Conservation (phyloP, 2,888 invertebrate species). For the Cheilosia pagana region DNA sequence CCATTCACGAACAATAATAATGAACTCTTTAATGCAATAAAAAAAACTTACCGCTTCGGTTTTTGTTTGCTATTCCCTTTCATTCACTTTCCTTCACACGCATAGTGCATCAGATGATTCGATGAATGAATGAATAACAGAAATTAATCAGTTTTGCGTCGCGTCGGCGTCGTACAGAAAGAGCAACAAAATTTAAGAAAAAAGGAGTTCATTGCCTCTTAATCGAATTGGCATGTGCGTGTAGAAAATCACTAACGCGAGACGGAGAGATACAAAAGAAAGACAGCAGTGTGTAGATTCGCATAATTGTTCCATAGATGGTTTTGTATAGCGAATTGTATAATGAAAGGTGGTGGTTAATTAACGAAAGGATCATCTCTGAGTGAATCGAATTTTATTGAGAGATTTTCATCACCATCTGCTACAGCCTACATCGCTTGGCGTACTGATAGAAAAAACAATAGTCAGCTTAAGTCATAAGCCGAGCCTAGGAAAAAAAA, state of each 20-base stretch:
- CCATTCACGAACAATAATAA: neutral
- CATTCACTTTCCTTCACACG: neutral
- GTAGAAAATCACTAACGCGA: neutral
- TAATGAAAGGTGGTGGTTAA: too few relatives aligned
- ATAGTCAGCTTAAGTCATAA: too few relatives aligned
- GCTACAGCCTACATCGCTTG: too few relatives aligned
- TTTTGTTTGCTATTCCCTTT: neutral
- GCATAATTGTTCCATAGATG: too few relatives aligned
- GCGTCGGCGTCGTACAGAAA: neutral
- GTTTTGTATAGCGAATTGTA: too few relatives aligned
- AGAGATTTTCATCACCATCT: too few relatives aligned
- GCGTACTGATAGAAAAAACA: too few relatives aligned
- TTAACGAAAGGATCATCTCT: too few relatives aligned
- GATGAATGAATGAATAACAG: slow-evolving; percentile 9
- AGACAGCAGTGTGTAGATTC: neutral
- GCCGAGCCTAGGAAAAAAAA: too few relatives aligned
- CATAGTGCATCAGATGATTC: neutral
- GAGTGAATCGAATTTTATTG: too few relatives aligned
- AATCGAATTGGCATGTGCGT: slow-evolving; percentile 1
- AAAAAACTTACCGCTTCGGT: neutral
- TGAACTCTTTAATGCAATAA: neutral
- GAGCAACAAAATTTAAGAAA: neutral
- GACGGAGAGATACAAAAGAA: neutral
- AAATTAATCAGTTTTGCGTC: neutral
- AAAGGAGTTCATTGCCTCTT: slow-evolving; percentile 1